Conservation (phyloP, 2,888 invertebrate genomes). For the Amblyteles armatorius region DNA sequence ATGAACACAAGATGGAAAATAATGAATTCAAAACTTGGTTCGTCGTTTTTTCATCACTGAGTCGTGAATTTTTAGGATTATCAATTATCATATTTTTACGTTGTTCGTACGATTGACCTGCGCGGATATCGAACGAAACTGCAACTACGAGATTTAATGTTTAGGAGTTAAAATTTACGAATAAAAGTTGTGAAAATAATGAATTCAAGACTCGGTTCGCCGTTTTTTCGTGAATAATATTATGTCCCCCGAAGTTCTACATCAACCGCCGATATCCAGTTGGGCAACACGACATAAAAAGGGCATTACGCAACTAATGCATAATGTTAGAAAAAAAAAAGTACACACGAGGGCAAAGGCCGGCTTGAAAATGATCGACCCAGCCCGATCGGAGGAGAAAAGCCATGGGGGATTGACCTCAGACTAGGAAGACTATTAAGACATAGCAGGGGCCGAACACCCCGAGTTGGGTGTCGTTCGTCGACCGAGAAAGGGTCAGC, state of each 20-base stretch:
- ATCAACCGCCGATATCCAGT: slow-evolving; percentile 25
- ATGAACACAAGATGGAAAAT: background rate
- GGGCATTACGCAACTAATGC: slow-evolving; percentile 76
- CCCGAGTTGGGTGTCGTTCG: slow-evolving; percentile 70
- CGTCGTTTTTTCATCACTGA: slow-evolving; percentile 84
- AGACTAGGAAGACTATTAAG: slow-evolving; percentile 75
- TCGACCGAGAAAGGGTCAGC: slow-evolving; percentile 72
- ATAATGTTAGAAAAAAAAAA: slow-evolving; percentile 72
- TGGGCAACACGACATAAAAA: slow-evolving; percentile 73
- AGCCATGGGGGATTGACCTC: slow-evolving; percentile 70
- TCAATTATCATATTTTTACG: background rate
- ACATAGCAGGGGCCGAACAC: slow-evolving; percentile 78
- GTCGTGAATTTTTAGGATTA: background rate
- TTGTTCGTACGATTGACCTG: slow-evolving; percentile 13
- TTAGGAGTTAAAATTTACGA: background rate
- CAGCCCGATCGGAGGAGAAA: slow-evolving; percentile 62
- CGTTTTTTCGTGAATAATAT: slow-evolving; percentile 1
- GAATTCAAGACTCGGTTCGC: slow-evolving; percentile 35
- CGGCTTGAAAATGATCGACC: slow-evolving; percentile 62
- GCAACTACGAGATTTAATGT: background rate
- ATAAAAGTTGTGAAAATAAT: background rate
- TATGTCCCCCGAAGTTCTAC: background rate
- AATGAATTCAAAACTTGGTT: too few relatives aligned
- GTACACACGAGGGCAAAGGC: slow-evolving; percentile 14
- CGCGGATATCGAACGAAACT: background rate